phyloP scores from a whole-genome alignment of 2,888 invertebrate genomes.

The Polydrusus tereticollis region DNA sequence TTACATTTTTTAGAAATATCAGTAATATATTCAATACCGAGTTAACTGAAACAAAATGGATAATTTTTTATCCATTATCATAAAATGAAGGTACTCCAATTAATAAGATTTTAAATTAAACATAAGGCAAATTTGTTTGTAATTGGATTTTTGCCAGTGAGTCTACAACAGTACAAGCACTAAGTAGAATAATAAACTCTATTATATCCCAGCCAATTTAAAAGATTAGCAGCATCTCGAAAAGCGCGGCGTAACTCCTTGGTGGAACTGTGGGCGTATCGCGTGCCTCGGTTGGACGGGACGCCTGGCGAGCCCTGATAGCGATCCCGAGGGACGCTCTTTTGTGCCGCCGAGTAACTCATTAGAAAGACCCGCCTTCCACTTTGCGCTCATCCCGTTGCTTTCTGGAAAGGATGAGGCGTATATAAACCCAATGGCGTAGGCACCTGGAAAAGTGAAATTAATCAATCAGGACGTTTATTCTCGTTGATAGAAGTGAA shows the following conservation, averaged over 20 bases:
- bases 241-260: slow-evolving; percentile 35
- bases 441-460: neutral
- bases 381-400: slow-evolving; percentile 36
- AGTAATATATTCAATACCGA: too few species aligned
- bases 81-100: too few species aligned
- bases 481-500: too few species aligned
- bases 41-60: too few species aligned
- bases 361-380: slow-evolving; percentile 60
- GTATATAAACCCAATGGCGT: slow-evolving; percentile 13
- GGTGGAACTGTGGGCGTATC: slow-evolving; percentile 46
- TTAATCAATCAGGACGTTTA: too few species aligned
- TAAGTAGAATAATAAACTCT: too few species aligned
- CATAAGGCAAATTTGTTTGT: too few species aligned
- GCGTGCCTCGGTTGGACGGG: slow-evolving; percentile 48
- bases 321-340: slow-evolving; percentile 63
- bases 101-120: too few species aligned
- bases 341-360: slow-evolving; percentile 66
- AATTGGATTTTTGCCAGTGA: too few species aligned
- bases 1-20: too few species aligned
- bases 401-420: slow-evolving; percentile 44
- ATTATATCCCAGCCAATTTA: slow-evolving; percentile 31
- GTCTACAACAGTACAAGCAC: too few species aligned
- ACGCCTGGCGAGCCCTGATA: slow-evolving; percentile 66
- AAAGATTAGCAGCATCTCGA: slow-evolving; percentile 37
- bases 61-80: too few species aligned